phyloP scores from a whole-genome alignment of 2,888 invertebrate species.

The Habrosyne pyritoides region DNA sequence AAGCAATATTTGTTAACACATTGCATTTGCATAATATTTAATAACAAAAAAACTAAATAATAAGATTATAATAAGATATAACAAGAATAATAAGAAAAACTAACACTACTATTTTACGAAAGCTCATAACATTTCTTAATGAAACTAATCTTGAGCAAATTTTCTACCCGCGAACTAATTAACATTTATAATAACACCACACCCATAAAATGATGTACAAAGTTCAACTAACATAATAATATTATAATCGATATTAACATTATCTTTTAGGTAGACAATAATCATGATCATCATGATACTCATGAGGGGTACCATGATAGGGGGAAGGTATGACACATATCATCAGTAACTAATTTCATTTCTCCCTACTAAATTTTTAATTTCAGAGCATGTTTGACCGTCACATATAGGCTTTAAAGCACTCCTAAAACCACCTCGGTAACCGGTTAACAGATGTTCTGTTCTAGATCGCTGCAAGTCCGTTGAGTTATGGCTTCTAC shows the following conservation, averaged over 20 bases:
- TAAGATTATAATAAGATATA: too few species aligned
- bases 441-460: constrained; percentile 80
- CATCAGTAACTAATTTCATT: constrained; percentile 33
- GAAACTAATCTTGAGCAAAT: neutral
- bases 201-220: neutral
- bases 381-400: constrained; percentile 12
- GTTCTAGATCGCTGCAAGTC: constrained; percentile 87
- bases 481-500: constrained; percentile 90
- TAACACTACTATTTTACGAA: neutral
- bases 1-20: too few species aligned
- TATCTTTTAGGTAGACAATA: constrained; percentile 77
- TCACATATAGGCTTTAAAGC: constrained; percentile 57
- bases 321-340: constrained; percentile 68
- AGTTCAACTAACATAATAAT: constrained; percentile 6
- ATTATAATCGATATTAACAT: constrained; percentile 42
- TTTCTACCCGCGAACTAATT: neutral
- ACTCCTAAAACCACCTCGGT: constrained; percentile 57
- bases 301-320: constrained; percentile 73
- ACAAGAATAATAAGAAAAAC: too few species aligned
- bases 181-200: neutral
- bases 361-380: constrained; percentile 23
- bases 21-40: too few species aligned
- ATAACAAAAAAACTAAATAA: too few species aligned
- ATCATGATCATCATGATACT: constrained; percentile 72
- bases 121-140: neutral